Evolutionary conservation across 2,888 invertebrate species (phyloP), one percentile per base, ranked within the genome.

Genomic region (Heliconius charithonia): DNA sequence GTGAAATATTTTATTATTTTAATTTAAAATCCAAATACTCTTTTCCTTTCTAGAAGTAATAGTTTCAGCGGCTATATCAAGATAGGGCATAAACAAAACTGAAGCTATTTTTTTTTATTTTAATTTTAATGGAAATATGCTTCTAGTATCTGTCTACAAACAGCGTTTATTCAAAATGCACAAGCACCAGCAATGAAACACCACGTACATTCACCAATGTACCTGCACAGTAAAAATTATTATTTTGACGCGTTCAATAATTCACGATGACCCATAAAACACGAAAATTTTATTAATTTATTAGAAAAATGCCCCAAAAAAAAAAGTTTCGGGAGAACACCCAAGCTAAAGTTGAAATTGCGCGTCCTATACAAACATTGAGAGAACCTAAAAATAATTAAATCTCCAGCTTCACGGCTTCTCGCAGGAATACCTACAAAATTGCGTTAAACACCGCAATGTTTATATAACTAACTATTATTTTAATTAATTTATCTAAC

Each of bases 281-380:
- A 25, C 16, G 25, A n/a, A 45, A 56, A 56, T 13, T 27, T 56
- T 29, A 56, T 56, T 72, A 72, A 56, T 22, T 72, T 56, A 29
- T 22, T 27, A 29, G 29, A 56, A 72, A 72, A 72, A 32, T 45
- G 1, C 41, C 13, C 13, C n/a, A 32, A 59, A 59, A 71, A n/a
- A 59, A 37, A 71, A 32, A 63, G 4, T 74, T 41, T 59, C 6
- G 22, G 4, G 37, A 25, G 45, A 27, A 37, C 29, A 12, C 19
- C 27, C 10, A 74, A 74, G 25, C 22, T 27, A 62, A 74, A 72
- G 59, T 59, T 59, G 9, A 59, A 72, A 37, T 72, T 25, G 22
- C 51, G 32, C 56, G 41, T 74, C 77, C 67, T 62, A 29, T 67
- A 25, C 66, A 78, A 78, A 78, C 45, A 69, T 78, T 78, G 25